Evolutionary conservation across 1,140 invertebrate species (phyloP).

Genomic region (Teleopsis dalmanni): DNA sequence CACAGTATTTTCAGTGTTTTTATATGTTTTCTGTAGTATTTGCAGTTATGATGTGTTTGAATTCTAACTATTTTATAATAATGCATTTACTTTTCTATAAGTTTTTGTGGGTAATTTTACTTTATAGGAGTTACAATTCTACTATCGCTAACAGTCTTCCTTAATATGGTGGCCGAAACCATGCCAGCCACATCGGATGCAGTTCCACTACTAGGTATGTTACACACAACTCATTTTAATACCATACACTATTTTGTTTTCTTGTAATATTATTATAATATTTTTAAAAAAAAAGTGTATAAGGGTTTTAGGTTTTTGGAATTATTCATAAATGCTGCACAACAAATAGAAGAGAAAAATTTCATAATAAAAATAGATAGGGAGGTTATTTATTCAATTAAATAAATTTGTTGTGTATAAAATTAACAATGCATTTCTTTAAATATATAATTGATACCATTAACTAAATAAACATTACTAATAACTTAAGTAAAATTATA

Average conservation of each 20-base stretch:
- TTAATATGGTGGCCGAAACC: conserved; percentile 85
- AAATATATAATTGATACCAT: too few species aligned
- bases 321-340: neutral
- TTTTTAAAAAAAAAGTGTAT: neutral
- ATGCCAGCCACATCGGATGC: conserved; percentile 78
- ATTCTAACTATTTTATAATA: too few species aligned
- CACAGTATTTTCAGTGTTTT: too few species aligned
- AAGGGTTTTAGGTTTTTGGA: neutral
- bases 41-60: too few species aligned
- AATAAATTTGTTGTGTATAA: too few species aligned
- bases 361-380: neutral
- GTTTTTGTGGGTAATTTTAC: neutral
- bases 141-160: conserved; percentile 97
- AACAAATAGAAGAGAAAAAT: neutral
- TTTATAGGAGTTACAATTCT: conserved; percentile 93
- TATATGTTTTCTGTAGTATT: too few species aligned
- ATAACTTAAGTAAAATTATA: neutral
- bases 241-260: neutral
- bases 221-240: neutral
- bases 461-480: neutral
- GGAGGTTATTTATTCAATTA: neutral
- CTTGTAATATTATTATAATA: neutral
- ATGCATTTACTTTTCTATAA: too few species aligned
- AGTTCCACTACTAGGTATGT: conserved; percentile 51
- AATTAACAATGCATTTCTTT: neutral